phyloP scores from a whole-genome alignment of 2,888 invertebrate genomes.

The Tiliacea aurago region DNA sequence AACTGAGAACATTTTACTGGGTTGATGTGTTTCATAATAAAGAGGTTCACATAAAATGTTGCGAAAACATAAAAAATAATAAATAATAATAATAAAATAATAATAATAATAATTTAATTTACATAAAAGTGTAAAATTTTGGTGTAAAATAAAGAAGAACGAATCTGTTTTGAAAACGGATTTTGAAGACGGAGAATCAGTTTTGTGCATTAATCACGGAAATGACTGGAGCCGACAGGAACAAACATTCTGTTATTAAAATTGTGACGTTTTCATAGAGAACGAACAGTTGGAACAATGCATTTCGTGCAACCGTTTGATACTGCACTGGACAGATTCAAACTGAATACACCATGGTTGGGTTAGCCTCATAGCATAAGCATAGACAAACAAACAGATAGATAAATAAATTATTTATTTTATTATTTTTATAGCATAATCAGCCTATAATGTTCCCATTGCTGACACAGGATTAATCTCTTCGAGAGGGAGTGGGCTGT shows the following conservation, averaged over 20 bases:
- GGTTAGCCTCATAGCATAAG: background rate
- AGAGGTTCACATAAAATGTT: background rate
- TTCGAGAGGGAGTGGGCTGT: no score
- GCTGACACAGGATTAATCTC: no score
- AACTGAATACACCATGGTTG: background rate
- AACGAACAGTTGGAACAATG: background rate
- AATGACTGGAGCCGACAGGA: background rate
- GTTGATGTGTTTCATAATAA: slow-evolving; percentile 31
- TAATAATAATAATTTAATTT: no score
- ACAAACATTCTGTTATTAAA: background rate
- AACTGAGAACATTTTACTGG: slow-evolving; percentile 3
- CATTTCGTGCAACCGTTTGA: background rate
- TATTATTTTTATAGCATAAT: no score
- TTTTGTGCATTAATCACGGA: background rate
- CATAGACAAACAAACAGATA: no score
- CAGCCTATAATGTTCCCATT: no score
- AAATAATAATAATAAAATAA: no score
- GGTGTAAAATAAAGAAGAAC: background rate
- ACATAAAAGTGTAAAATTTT: background rate
- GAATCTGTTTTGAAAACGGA: no score
- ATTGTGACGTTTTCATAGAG: background rate
- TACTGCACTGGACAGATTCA: background rate
- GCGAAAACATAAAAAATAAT: no score
- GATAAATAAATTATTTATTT: no score
- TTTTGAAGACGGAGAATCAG: no score